Evolutionary conservation across 2,113 vertebrate species (phyloP), one percentile per base, ranked within the genome.

Genomic region (Fukomys damarensis): DNA sequence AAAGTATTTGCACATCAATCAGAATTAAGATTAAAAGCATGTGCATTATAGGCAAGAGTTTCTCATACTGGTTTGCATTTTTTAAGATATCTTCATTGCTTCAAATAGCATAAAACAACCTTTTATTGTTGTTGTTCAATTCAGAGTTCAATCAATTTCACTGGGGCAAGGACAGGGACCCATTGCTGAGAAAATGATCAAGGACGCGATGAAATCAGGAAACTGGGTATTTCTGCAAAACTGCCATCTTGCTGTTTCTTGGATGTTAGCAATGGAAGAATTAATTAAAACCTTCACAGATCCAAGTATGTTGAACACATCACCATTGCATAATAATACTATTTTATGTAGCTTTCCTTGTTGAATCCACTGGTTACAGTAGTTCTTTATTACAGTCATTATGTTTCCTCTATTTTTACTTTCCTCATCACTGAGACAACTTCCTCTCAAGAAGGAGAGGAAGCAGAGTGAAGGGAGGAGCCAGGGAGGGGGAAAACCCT

Each of bases 201-300:
- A 91, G 79, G 98, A 98, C 91, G 99, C 98, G 5, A 95, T 99
- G 97, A 98, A 98, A 95, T 97, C 63, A 32, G 99, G 99, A 94
- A 99, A 98, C 65, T 99, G 99, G 99, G 96, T 99, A 79, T 99
- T 99, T 96, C 97, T 99, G 88, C 98, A 99, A 97, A 99, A 99
- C 94, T 99, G 99, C 95, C 99, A 99, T 86, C 98, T 99, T 74
- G 98, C 99, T 1, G 98, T 99, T 24, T 99, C 99, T 79, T 99
- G 99, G 99, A 99, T 99, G 99, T 92, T 99, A 94, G 93, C 99
- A 58, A 99, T 99, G 98, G 99, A 99, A 97, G 99, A 99, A 93
- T 98, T 99, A 89, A 98, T 99, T 95, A 99, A 99, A 98, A 98
- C 97, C 84, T 99, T 99, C 96, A 98, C 97, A 16, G 99, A 99